Conservation (phyloP, 2,797 vertebrate genomes). For the Lagodon rhomboides region DNA sequence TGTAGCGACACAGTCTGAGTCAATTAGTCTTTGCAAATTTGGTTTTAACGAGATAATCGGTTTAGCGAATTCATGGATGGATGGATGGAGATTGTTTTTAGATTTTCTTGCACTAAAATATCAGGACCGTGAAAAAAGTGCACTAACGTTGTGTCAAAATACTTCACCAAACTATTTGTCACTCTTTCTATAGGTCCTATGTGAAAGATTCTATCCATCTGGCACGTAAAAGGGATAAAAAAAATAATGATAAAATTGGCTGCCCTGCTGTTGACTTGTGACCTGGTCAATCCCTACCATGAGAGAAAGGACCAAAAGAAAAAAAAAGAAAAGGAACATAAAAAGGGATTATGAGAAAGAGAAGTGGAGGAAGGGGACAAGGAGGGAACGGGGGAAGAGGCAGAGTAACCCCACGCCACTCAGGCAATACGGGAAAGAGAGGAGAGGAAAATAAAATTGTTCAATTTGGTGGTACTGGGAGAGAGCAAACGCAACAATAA, state of each 20-base stretch:
- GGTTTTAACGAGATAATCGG: constrained; percentile 65
- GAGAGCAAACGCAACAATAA: constrained; percentile 64
- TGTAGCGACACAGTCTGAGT: constrained; percentile 41
- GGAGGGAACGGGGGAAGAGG: constrained; percentile 25
- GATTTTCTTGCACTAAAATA: constrained; percentile 10
- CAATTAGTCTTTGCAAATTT: constrained; percentile 54
- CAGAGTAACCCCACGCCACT: constrained; percentile 19
- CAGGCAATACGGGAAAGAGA: constrained; percentile 30
- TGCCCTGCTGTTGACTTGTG: constrained; percentile 63
- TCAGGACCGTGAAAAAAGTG: constrained; percentile 9
- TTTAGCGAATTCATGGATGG: constrained; percentile 40
- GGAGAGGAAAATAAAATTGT: constrained; percentile 58
- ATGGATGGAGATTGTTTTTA: constrained; percentile 29
- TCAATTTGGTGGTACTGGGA: constrained; percentile 50
- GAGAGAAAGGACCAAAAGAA: constrained; percentile 38
- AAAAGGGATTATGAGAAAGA: constrained; percentile 49
- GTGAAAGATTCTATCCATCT: constrained; percentile 40
- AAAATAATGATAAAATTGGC: constrained; percentile 35
- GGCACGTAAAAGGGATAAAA: constrained; percentile 19
- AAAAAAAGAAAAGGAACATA: constrained; percentile 18
- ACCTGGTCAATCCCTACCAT: constrained; percentile 68
- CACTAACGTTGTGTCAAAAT: constrained; percentile 7
- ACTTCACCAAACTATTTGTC: constrained; percentile 10
- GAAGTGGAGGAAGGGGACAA: constrained; percentile 35
- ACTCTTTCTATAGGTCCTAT: background rate